A percentile compares a stretch with the other conserved stretches of the same genome.
Evolutionary conservation across 2,888 invertebrate species (phyloP).

Genomic region (Limnephilus rhombicus): DNA sequence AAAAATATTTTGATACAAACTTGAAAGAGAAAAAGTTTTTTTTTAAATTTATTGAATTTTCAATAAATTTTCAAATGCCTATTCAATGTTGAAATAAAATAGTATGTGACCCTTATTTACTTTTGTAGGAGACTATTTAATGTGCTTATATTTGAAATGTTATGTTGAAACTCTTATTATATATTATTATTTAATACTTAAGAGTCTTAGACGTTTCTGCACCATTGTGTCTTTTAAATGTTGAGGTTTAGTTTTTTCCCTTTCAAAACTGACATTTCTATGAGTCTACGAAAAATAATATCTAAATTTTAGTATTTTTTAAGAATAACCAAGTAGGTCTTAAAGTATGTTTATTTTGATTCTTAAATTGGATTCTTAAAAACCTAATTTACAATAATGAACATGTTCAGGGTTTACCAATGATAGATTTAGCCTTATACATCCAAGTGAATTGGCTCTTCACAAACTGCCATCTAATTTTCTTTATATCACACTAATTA

Average conservation of each 20-base stretch:
- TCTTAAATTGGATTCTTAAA: constrained; percentile 14
- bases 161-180: not conserved
- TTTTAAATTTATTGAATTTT: not conserved
- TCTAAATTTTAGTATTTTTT: not conserved
- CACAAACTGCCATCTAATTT: not conserved
- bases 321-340: not conserved
- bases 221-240: not conserved
- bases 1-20: not conserved
- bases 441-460: not conserved
- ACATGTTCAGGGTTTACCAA: not conserved
- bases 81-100: not conserved
- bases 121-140: not conserved
- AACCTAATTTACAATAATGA: constrained; percentile 22
- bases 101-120: not conserved
- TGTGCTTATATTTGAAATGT: not conserved
- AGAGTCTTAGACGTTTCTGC: not conserved
- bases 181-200: not conserved
- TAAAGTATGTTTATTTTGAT: not conserved
- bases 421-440: not conserved
- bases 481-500: not conserved
- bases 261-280: not conserved
- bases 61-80: not conserved
- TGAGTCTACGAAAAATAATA: not conserved
- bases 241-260: not conserved
- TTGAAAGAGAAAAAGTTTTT: not conserved